phyloP scores from a whole-genome alignment of 92 coral and sea anemone genomes.

The Epizoanthus rinbou region DNA sequence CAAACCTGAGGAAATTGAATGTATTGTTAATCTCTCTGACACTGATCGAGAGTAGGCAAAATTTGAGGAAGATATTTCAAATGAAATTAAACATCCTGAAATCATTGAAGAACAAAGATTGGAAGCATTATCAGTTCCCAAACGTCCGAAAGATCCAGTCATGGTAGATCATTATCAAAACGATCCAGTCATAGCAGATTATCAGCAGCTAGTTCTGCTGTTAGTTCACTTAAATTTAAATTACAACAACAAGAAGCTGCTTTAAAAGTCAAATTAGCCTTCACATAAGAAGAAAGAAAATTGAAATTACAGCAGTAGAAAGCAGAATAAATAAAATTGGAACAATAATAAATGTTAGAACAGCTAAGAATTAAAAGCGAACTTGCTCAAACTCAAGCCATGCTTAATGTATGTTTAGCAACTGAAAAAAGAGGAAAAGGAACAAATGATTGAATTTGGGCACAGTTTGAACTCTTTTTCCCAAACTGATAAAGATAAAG shows the following conservation, averaged over 20 bases:
- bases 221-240: too few species aligned
- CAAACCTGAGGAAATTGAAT: slow-evolving; percentile 6
- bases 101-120: slow-evolving; percentile 32
- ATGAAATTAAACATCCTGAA: slow-evolving; percentile 36
- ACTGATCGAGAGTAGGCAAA: background rate
- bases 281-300: too few species aligned
- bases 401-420: slow-evolving; percentile 12
- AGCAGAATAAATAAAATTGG: background rate
- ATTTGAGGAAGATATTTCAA: slow-evolving; percentile 6
- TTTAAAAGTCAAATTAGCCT: slow-evolving; percentile 16
- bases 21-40: background rate
- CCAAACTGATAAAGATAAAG: slow-evolving; percentile 11
- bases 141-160: slow-evolving; percentile 11
- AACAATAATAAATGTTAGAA: slow-evolving; percentile 14
- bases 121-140: slow-evolving; percentile 9
- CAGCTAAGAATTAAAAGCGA: background rate
- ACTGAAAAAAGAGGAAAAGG: slow-evolving; percentile 19
- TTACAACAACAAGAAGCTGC: slow-evolving; percentile 27
- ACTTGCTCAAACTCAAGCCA: slow-evolving; percentile 37
- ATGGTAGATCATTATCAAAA: too few species aligned
- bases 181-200: too few species aligned
- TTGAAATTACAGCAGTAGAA: too few species aligned
- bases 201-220: too few species aligned
- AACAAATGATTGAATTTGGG: background rate
- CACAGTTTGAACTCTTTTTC: background rate